A percentile compares a stretch with the other conserved stretches of the same genome.
Evolutionary conservation across 2,113 vertebrate genomes (phyloP).

Genomic region (Rhegmatorhina hoffmannsi): DNA sequence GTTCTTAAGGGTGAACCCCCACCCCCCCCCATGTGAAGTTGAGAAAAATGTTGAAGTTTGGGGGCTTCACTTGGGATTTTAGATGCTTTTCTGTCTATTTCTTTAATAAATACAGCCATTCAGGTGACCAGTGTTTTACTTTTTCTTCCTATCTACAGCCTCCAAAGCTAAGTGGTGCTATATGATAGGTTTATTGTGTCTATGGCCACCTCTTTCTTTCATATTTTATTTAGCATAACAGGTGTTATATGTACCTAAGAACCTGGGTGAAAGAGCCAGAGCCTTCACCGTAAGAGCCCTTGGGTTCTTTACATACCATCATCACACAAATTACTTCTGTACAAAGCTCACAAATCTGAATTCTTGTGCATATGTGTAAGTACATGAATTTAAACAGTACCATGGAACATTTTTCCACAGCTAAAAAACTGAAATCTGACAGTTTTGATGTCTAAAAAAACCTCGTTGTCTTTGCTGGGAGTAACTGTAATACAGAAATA

Average conservation of each 20-base stretch:
- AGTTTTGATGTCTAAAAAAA: neutral
- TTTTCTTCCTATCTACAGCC: neutral
- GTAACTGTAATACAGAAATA: neutral
- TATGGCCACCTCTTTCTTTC: neutral
- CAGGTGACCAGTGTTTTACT: neutral
- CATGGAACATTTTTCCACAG: neutral
- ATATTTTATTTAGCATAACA: neutral
- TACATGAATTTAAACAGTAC: neutral
- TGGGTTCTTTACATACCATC: neutral
- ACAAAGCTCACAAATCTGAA: neutral
- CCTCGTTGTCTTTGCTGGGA: neutral
- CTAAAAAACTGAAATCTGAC: neutral
- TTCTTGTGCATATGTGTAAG: neutral
- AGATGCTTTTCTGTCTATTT: neutral
- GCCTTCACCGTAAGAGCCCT: neutral
- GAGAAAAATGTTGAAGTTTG: neutral
- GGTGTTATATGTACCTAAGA: neutral
- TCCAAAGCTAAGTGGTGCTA: neutral
- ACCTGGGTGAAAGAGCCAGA: neutral
- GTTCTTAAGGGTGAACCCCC: neutral
- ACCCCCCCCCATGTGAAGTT: accelerated
- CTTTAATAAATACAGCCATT: neutral
- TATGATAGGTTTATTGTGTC: neutral
- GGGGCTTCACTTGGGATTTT: neutral
- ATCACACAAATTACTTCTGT: neutral